Evolutionary conservation across 1,140 invertebrate genomes (phyloP).

Genomic region (Macrocentrus cingulum): DNA sequence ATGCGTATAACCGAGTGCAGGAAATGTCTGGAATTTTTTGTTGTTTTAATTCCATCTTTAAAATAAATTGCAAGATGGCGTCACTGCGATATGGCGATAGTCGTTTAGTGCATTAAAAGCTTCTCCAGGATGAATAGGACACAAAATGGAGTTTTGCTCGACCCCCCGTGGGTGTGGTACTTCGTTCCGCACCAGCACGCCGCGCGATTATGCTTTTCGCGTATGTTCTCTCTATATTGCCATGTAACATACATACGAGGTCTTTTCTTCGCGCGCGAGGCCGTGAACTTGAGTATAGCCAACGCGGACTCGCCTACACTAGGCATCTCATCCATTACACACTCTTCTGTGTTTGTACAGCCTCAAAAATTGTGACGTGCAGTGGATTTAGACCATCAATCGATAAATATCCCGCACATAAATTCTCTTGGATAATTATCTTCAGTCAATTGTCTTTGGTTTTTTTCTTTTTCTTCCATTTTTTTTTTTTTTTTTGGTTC

Average conservation of each 20-base stretch:
- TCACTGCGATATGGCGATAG: no score
- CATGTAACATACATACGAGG: neutral
- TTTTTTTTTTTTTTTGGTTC: neutral
- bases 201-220: conserved; percentile 25
- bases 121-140: neutral
- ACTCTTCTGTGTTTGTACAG: neutral
- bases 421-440: neutral
- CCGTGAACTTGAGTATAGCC: conserved; percentile 12
- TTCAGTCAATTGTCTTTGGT: conserved; percentile 4
- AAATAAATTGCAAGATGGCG: no score
- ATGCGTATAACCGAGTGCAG: no score
- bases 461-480: neutral
- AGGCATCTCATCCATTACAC: no score
- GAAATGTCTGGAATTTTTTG: no score
- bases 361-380: neutral
- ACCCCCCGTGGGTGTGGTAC: conserved; percentile 45
- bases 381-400: neutral
- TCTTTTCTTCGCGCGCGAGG: conserved; percentile 6
- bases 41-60: no score
- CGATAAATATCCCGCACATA: neutral
- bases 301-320: neutral
- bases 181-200: conserved; percentile 33
- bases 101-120: neutral
- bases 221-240: conserved; percentile 12
- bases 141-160: conserved; percentile 16